These are phyloP conservation scores for Papilio helenus DNA, from an alignment of 1,140 invertebrate genomes.

Conservation along the genomic window DNA sequence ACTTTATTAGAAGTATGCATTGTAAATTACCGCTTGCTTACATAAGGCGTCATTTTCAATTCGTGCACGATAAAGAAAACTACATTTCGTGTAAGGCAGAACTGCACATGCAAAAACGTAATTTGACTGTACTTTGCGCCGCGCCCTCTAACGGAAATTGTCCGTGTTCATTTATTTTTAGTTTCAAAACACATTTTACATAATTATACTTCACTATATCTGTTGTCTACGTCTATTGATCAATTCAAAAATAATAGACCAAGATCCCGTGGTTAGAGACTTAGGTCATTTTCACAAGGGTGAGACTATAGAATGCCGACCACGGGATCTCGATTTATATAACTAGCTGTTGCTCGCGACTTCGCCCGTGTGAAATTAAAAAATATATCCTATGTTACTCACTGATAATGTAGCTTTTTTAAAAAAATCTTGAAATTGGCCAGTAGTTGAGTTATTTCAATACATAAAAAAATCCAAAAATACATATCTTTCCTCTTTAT, in stretches of 20 bases:
- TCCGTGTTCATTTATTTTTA: conserved; percentile 15
- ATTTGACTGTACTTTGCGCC: conserved; percentile 5
- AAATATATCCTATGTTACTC: no score
- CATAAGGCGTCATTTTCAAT: neutral
- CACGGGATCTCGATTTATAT: no score
- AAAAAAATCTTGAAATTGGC: no score
- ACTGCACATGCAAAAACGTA: conserved; percentile 25
- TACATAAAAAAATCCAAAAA: no score
- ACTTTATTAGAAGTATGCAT: no score
- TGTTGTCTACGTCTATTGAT: neutral
- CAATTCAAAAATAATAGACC: neutral
- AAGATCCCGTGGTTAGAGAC: neutral
- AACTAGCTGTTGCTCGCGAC: no score
- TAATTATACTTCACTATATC: neutral
- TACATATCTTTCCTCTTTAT: no score
- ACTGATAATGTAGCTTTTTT: no score
- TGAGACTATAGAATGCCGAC: no score
- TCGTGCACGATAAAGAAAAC: conserved; percentile 11
- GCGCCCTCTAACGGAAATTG: neutral
- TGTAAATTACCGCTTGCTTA: neutral
- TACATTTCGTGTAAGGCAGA: neutral
- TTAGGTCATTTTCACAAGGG: neutral
- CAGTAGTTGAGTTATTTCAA: no score
- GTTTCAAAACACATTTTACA: conserved; percentile 1
- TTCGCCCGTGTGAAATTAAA: no score